Conservation (phyloP, 2,888 invertebrate genomes). For the Drosophila macrothrix region DNA sequence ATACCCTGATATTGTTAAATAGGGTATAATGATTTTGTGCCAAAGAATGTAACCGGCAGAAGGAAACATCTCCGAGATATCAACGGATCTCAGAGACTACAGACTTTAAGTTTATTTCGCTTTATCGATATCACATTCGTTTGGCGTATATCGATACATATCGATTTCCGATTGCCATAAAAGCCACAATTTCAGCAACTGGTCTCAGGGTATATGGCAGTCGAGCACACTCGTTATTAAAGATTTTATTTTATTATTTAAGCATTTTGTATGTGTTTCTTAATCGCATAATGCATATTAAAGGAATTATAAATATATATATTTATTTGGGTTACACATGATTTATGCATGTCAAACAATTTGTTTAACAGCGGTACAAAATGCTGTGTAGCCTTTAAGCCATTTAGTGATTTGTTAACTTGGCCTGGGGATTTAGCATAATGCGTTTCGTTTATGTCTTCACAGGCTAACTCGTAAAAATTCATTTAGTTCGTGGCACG, state of each 20-base stretch:
- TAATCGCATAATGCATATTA: slow-evolving; percentile 6
- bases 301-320: slow-evolving; percentile 8
- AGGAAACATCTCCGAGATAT: background rate
- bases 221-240: background rate
- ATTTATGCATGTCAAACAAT: slow-evolving; percentile 37
- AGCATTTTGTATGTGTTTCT: slow-evolving; percentile 25
- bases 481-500: slow-evolving; percentile 63
- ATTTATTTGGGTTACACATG: slow-evolving; percentile 1
- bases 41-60: background rate
- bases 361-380: slow-evolving; percentile 13
- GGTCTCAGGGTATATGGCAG: background rate
- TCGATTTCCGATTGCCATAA: background rate
- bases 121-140: background rate
- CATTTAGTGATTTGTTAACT: slow-evolving; percentile 4
- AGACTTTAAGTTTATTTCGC: background rate
- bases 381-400: slow-evolving; percentile 6
- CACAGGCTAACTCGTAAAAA: slow-evolving; percentile 57
- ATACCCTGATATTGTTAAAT: background rate
- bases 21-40: background rate
- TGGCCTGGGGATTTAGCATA: background rate
- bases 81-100: background rate
- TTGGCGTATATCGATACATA: background rate
- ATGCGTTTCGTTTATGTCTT: slow-evolving; percentile 31
- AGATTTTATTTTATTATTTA: slow-evolving; percentile 15
- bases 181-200: background rate